Conservation (phyloP, 2,113 vertebrate species). For the Sterna hirundo region DNA sequence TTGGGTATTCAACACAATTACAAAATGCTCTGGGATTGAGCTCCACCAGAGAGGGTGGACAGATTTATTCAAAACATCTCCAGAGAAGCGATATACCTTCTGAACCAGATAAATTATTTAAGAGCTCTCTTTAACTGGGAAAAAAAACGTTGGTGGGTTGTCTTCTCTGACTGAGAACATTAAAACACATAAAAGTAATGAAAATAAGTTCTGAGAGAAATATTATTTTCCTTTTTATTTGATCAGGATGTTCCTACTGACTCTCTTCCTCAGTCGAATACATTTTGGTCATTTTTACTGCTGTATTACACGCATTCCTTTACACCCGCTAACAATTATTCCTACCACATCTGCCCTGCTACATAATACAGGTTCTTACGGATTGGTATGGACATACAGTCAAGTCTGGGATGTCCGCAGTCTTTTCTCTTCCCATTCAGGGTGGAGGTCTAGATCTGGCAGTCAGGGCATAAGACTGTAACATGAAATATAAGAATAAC, state of each 20-base stretch:
- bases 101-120: neutral
- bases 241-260: neutral
- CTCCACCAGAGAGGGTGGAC: neutral
- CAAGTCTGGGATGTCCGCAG: neutral
- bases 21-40: neutral
- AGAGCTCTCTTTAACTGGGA: rapidly evolving
- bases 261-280: neutral
- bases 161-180: neutral
- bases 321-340: neutral
- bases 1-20: neutral
- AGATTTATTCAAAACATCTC: neutral
- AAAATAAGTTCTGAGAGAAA: neutral
- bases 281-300: neutral
- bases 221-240: neutral
- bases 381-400: neutral
- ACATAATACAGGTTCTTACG: neutral
- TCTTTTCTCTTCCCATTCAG: neutral
- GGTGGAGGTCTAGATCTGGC: neutral
- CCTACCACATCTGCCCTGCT: neutral
- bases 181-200: neutral
- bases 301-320: neutral
- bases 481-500: neutral
- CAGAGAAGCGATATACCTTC: neutral
- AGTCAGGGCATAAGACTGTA: neutral
- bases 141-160: neutral